Evolutionary conservation across 37 sponge, comb jelly and placozoan genomes (phyloP), one percentile per base, ranked within the genome.

Genomic region (Beroe ovata): DNA sequence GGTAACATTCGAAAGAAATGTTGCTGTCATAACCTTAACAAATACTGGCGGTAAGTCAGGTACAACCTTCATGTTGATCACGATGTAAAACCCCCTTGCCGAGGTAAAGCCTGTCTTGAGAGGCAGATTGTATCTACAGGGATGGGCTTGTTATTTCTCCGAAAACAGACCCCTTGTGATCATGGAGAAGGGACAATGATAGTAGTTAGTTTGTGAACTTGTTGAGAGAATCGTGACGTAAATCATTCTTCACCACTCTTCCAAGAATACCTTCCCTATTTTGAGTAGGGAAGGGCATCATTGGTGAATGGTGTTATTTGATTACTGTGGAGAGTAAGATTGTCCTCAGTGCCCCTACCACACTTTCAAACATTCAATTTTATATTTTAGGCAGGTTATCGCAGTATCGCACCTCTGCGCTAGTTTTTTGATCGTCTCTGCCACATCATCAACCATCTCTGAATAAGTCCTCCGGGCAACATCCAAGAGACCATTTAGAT

Each of bases 401-500:
- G 90, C 93, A 90, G 54, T 11, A 71, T 3, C 60, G 14, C 8
- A 60, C 62, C 32, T 88, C 32, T 39, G 81, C 38, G 62, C 47
- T 6, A 62, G 59, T 64, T 59, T 92, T 36, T 77, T 77, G 84
- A 77, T 42, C 22, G 54, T 77, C 84, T 94, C 89, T 39, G 93
- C 92, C 88, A 97, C 94, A 61, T 97, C 95, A 89, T 97, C 98
- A 11, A 97, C 92, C 16, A 94, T 88, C 84, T 97, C 98, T 0
- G 95, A 94, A 90, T 97, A 95, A n/a, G 95, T 93, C 21, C 92
- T 90, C 39, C 98, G 89, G 25, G 98, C 94, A 37, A 97, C 92
- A 89, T 97, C 95, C 89, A 96, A 89, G 66, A 94, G 64, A 0
- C 96, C 96, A 25, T 77, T 77, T 26, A 77, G 84, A 36, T 77